Evolutionary conservation across 1,140 invertebrate genomes (phyloP).

Genomic region (Tribolium madens): DNA sequence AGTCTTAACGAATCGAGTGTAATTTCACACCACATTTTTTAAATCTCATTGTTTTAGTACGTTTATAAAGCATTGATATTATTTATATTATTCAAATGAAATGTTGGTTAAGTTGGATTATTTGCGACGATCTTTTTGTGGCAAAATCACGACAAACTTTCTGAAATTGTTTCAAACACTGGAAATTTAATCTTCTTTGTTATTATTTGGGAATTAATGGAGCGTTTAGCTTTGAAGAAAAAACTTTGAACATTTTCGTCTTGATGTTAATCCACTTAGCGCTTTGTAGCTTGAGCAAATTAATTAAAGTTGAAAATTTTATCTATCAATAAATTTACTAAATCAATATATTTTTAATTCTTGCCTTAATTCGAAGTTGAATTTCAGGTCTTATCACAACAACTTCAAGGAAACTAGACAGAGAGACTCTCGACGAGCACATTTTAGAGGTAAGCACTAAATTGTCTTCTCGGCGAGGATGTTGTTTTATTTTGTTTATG

Average conservation of each 20-base stretch:
- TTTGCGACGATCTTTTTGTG: not conserved
- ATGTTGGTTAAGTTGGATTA: not conserved
- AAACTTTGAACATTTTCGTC: constrained; percentile 9
- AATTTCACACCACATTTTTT: not conserved
- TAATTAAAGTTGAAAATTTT: constrained; percentile 2
- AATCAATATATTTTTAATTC: too few species aligned
- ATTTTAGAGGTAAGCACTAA: constrained; percentile 80
- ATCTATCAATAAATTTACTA: constrained; percentile 7
- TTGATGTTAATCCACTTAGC: constrained; percentile 27
- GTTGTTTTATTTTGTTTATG: constrained; percentile 40
- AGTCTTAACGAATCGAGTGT: not conserved
- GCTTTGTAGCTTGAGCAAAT: constrained; percentile 1
- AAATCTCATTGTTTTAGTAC: not conserved
- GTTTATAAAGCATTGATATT: not conserved
- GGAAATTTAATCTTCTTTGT: constrained; percentile 23
- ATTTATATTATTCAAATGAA: not conserved
- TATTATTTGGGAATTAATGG: constrained; percentile 19
- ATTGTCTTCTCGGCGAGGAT: constrained; percentile 35
- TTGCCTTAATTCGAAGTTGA: too few species aligned
- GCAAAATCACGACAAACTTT: not conserved
- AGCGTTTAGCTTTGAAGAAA: constrained; percentile 12
- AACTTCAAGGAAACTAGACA: constrained; percentile 84
- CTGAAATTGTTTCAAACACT: not conserved
- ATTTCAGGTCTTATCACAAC: constrained; percentile 83
- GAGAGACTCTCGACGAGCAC: constrained; percentile 86